Conservation (phyloP, 2,797 vertebrate species). For the Danio choprae region DNA sequence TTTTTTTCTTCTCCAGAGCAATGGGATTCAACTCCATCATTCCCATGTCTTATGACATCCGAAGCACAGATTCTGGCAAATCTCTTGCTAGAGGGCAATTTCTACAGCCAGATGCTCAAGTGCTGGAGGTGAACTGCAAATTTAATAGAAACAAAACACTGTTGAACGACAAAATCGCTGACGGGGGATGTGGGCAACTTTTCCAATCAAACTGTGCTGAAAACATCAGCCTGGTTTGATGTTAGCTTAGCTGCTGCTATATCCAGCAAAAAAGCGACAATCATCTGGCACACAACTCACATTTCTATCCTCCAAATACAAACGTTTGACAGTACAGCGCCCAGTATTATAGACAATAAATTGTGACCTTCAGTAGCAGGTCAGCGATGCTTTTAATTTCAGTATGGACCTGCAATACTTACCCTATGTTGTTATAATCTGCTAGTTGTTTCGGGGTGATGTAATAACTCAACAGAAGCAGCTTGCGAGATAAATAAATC, state of each 20-base stretch:
- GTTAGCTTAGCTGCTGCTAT: background rate
- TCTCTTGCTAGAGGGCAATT: conserved; percentile 59
- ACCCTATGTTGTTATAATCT: background rate
- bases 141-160: conserved; percentile 58
- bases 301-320: background rate
- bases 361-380: background rate
- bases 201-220: conserved; percentile 12
- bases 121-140: conserved; percentile 61
- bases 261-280: background rate
- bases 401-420: background rate
- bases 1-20: conserved; percentile 55
- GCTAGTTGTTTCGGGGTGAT: conserved; percentile 14
- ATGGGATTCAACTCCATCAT: conserved; percentile 44
- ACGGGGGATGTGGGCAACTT: background rate
- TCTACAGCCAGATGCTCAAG: conserved; percentile 73
- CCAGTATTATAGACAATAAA: background rate
- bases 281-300: background rate
- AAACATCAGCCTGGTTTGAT: conserved; percentile 9
- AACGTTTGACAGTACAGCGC: background rate
- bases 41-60: conserved; percentile 60
- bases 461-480: conserved; percentile 18
- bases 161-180: conserved; percentile 41
- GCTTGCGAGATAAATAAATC: conserved; percentile 41
- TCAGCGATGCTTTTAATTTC: background rate
- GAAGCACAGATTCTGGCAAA: conserved; percentile 59